Evolutionary conservation across 2,888 invertebrate genomes (phyloP).

Genomic region (Athalia cordata): DNA sequence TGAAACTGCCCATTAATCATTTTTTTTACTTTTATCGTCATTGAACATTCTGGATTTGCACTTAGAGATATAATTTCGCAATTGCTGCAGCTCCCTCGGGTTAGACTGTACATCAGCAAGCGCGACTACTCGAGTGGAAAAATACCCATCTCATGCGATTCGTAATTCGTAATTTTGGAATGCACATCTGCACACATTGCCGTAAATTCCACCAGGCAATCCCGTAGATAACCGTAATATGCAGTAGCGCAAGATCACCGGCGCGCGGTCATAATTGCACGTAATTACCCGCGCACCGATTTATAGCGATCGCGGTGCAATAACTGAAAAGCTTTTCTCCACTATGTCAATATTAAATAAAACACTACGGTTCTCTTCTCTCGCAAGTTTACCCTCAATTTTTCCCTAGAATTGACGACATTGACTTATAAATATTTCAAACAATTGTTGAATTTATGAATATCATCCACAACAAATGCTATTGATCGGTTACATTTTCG

Average conservation of each 20-base stretch:
- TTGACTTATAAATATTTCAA: too few relatives aligned
- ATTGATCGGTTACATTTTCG: too few relatives aligned
- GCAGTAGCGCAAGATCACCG: not conserved
- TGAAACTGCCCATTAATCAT: too few relatives aligned
- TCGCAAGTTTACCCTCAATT: too few relatives aligned
- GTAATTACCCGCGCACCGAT: conserved; percentile 14
- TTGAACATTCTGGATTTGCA: too few relatives aligned
- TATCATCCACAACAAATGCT: too few relatives aligned
- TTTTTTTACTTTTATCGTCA: too few relatives aligned
- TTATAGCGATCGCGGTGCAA: not conserved
- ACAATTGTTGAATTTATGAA: too few relatives aligned
- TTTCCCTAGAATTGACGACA: too few relatives aligned
- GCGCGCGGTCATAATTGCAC: conserved; percentile 10
- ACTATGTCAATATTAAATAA: not conserved
- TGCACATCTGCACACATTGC: not conserved
- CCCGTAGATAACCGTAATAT: conserved; percentile 34
- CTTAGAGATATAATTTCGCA: too few relatives aligned
- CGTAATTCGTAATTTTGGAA: conserved; percentile 13
- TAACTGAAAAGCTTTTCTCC: not conserved
- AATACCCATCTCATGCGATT: not conserved
- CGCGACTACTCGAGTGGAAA: not conserved
- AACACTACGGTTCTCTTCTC: too few relatives aligned
- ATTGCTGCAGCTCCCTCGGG: too few relatives aligned
- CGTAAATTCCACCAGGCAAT: conserved; percentile 13
- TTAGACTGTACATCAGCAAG: not conserved